These are phyloP conservation scores for Eueides isabella DNA, from an alignment of 1,140 invertebrate species.

Conservation along the genomic window DNA sequence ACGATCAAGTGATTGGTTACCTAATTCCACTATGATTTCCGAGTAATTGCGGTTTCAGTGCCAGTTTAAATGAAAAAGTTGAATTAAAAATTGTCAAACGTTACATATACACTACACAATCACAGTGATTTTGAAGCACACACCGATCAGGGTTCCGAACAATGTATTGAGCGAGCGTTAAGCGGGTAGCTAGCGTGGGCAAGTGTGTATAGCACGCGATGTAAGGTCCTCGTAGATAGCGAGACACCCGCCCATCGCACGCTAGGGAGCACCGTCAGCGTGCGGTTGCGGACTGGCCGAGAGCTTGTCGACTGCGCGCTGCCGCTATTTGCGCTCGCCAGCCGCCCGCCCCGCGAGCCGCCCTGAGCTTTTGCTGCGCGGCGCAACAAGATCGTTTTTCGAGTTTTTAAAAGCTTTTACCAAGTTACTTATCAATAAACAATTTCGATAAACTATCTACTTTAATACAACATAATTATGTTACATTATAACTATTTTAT, in stretches of 20 bases:
- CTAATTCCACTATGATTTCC: conserved; percentile 51
- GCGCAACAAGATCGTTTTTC: conserved; percentile 45
- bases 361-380: conserved; percentile 77
- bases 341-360: conserved; percentile 63
- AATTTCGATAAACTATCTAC: not conserved
- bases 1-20: conserved; percentile 46
- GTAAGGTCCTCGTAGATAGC: not conserved
- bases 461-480: too few relatives aligned
- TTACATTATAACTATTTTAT: too few relatives aligned
- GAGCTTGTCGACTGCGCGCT: conserved; percentile 62
- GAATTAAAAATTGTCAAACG: conserved; percentile 40
- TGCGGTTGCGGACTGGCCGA: conserved; percentile 53
- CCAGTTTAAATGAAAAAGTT: conserved; percentile 4
- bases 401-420: not conserved
- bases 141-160: conserved; percentile 18
- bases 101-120: conserved; percentile 45
- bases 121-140: conserved; percentile 28
- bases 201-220: conserved; percentile 45
- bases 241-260: conserved; percentile 13
- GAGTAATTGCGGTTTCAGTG: conserved; percentile 37
- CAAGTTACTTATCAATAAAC: not conserved
- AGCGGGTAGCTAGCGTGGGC: conserved; percentile 28
- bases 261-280: conserved; percentile 35
- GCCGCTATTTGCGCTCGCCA: conserved; percentile 71
- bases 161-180: conserved; percentile 32